Percentiles rank a stretch among this genome's conserved stretches.
Evolutionary conservation across 1,140 invertebrate species (phyloP).

Genomic region (Drosophila neocordata): DNA sequence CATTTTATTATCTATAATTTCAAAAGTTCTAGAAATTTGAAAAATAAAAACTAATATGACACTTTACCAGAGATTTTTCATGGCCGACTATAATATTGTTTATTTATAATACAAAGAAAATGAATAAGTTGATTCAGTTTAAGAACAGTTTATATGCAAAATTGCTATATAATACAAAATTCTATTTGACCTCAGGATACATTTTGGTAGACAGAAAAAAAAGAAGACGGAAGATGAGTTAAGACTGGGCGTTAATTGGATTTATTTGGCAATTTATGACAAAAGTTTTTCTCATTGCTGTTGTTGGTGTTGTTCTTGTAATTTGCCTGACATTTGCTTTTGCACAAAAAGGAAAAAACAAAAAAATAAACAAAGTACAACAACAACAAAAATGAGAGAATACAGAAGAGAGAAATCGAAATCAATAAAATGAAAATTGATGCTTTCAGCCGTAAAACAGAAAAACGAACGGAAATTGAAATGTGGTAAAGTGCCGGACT

Average conservation of each 20-base stretch:
- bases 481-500: constrained; percentile 18
- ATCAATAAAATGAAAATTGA: constrained; percentile 32
- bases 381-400: background rate
- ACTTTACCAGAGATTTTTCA: too few relatives aligned
- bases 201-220: constrained; percentile 5
- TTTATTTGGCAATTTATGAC: constrained; percentile 25
- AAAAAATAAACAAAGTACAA: background rate
- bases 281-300: background rate
- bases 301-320: background rate
- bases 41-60: too few relatives aligned
- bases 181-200: background rate
- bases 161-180: background rate
- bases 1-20: too few relatives aligned
- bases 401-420: constrained; percentile 9
- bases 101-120: too few relatives aligned
- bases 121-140: too few relatives aligned
- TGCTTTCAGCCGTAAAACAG: constrained; percentile 27
- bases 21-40: too few relatives aligned
- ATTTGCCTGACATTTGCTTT: constrained; percentile 17
- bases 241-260: constrained; percentile 18
- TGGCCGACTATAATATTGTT: too few relatives aligned
- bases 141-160: too few relatives aligned
- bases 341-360: too few relatives aligned
- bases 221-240: background rate
- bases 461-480: constrained; percentile 28